Base-by-base conservation (phyloP, 2,888 invertebrate species). In the Malachius bipustulatus region DNA sequence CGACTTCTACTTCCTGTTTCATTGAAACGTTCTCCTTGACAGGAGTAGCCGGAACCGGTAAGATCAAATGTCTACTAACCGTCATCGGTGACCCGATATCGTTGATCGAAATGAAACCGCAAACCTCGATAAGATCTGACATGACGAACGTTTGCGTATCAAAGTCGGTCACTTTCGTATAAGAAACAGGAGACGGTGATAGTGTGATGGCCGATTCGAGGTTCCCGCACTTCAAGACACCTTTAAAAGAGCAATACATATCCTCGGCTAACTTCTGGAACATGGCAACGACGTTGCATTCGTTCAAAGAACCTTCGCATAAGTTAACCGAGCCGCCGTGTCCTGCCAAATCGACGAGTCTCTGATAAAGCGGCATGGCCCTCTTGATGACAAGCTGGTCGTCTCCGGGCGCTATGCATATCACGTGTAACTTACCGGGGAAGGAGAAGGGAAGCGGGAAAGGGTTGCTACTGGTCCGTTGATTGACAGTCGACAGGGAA, bases 81-180 rank as follows among this genome's bases (percentile, higher is more conserved):
- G 88, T 84, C 55, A 89, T 87, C 2, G 94, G 94, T 38, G 90
- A 93, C 16, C 84, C 84, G 34, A 93, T 76, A 55, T 94, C 93
- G 2, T 78, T 74, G 4, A 89, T 76, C n/a, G 81, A 74, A 33
- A 96, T 63, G 56, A 90, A 94, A 0, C 94, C 94, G 54, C 87
- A 77, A 11, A 94, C 76, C 56, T 84, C 81, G 35, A 94, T 69
- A 33, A 75, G 73, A 38, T 76, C 77, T 1, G 82, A 75, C 34
- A 90, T 66, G 41, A 70, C 73, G 57, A 63, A 71, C 38, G 65
- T 73, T 42, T 63, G 69, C 39, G 57, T 66, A 55, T 70, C 80
- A 54, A 76, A 82, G 53, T 82, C 79, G 1, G 72, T 64, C 13
- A 71, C 65, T 49, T 70, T 70, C 3, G 68, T 70, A 43, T 57